Conservation (phyloP, 1,140 invertebrate species). For the Solenopsis fugax region DNA sequence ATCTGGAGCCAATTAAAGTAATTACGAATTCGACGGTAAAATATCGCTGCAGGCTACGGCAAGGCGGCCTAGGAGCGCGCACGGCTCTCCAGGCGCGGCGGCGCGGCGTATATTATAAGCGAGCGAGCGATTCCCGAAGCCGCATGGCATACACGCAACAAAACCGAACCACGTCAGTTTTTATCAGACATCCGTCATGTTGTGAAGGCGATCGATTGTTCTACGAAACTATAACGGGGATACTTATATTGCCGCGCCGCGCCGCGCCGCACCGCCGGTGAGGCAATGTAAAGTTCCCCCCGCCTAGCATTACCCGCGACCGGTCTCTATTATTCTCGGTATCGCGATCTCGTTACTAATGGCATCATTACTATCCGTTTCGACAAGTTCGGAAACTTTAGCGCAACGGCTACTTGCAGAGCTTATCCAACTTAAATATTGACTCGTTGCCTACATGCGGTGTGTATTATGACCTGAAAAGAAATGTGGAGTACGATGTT, state of each 20-base stretch:
- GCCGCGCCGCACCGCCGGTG: neutral
- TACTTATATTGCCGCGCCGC: slow-evolving; percentile 44
- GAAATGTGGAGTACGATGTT: neutral
- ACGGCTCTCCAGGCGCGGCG: slow-evolving; percentile 1
- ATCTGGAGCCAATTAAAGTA: slow-evolving; percentile 85
- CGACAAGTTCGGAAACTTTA: slow-evolving; percentile 13
- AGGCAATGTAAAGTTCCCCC: slow-evolving; percentile 55
- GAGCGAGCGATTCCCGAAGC: slow-evolving; percentile 47
- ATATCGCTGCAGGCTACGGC: slow-evolving; percentile 68
- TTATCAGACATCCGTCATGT: slow-evolving; percentile 68
- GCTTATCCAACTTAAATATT: slow-evolving; percentile 6
- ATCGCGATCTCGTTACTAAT: slow-evolving; percentile 59
- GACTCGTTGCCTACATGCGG: neutral
- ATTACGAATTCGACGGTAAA: slow-evolving; percentile 84
- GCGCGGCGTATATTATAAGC: neutral
- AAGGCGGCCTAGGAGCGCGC: slow-evolving; percentile 44
- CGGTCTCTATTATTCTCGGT: slow-evolving; percentile 45
- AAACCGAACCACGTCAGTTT: slow-evolving; percentile 73
- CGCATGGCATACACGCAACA: slow-evolving; percentile 35
- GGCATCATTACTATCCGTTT: slow-evolving; percentile 31
- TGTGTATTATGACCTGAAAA: neutral
- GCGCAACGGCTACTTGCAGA: neutral
- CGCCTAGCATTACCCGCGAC: slow-evolving; percentile 15
- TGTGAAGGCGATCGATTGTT: slow-evolving; percentile 71
- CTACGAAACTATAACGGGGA: slow-evolving; percentile 64